Conservation (phyloP, 2,113 vertebrate genomes). For the Castor canadensis region DNA sequence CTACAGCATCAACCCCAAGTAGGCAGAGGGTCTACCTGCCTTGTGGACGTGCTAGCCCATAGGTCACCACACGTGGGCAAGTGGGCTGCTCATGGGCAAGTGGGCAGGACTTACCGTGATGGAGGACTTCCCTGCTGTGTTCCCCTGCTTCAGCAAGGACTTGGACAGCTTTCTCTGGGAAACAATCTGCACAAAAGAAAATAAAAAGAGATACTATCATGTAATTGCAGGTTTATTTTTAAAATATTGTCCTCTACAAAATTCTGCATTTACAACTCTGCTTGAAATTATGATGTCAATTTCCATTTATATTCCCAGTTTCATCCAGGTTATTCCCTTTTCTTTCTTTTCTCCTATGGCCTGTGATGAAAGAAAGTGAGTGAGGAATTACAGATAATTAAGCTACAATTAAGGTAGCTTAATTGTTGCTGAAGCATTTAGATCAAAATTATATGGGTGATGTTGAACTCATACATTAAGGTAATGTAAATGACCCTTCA, state of each 20-base stretch:
- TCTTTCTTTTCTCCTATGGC: background rate
- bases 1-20: background rate
- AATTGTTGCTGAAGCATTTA: background rate
- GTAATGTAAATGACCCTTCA: background rate
- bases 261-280: background rate
- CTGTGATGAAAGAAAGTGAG: background rate
- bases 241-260: background rate
- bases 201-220: conserved; percentile 12
- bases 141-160: conserved; percentile 95
- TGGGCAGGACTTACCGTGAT: conserved; percentile 90
- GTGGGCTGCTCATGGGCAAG: background rate
- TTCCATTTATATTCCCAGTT: background rate
- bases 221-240: background rate
- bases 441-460: conserved; percentile 18
- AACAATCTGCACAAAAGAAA: conserved; percentile 90
- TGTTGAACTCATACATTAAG: background rate
- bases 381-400: background rate
- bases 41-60: too few species aligned
- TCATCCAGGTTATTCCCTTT: background rate
- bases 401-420: background rate
- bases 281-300: background rate
- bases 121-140: conserved; percentile 94
- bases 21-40: background rate
- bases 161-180: conserved; percentile 98
- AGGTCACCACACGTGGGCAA: background rate